phyloP scores from a whole-genome alignment of 2,797 vertebrate genomes.

The Choloepus didactylus region DNA sequence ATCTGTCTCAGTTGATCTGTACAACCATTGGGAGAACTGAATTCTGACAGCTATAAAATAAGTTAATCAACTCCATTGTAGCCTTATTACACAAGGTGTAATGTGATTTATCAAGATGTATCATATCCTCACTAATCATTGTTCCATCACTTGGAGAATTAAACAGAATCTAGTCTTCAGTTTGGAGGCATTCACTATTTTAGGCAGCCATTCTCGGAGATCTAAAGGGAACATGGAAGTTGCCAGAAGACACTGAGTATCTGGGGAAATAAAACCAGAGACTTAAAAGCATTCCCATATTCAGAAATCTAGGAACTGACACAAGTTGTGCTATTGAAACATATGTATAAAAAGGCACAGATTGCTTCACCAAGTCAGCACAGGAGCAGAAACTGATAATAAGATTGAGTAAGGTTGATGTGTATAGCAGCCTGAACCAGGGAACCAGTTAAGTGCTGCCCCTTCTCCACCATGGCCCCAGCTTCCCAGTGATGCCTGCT shows the following conservation, averaged over 20 bases:
- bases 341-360: neutral
- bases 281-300: neutral
- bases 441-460: neutral
- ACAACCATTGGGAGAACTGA: neutral
- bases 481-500: neutral
- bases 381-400: neutral
- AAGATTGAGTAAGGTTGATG: neutral
- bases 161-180: slow-evolving; percentile 26
- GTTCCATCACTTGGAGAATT: neutral
- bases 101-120: slow-evolving; percentile 10
- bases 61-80: neutral
- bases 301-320: neutral
- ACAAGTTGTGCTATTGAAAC: neutral
- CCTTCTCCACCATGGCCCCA: neutral
- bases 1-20: slow-evolving; percentile 22
- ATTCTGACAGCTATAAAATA: neutral
- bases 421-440: neutral
- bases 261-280: neutral
- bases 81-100: slow-evolving; percentile 15
- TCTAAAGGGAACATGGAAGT: neutral
- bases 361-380: neutral
- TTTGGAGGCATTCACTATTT: neutral
- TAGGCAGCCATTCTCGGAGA: neutral
- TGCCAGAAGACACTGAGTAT: neutral
- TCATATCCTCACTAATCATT: neutral